Evolutionary conservation across 2,888 invertebrate genomes (phyloP).

Genomic region (Pinctada fucata): DNA sequence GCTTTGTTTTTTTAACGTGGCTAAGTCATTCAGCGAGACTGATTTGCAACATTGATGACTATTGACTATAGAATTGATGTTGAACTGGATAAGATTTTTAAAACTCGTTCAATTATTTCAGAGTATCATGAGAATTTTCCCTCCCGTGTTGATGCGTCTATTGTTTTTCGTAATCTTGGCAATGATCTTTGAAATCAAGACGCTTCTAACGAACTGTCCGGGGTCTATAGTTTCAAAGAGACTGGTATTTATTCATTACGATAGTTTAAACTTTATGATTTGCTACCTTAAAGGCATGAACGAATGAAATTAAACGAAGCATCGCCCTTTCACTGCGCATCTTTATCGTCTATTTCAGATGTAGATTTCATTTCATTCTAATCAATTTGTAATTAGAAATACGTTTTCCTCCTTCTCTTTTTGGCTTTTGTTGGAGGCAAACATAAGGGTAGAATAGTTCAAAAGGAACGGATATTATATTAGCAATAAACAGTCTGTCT

Average conservation of each 20-base stretch:
- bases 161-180: neutral
- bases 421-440: too few relatives aligned
- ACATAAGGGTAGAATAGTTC: too few relatives aligned
- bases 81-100: neutral
- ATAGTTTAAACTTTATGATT: neutral
- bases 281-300: too few relatives aligned
- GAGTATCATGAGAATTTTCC: neutral
- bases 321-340: neutral
- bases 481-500: too few relatives aligned
- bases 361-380: neutral
- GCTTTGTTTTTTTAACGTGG: too few relatives aligned
- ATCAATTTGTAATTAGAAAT: neutral
- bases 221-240: slow-evolving; percentile 22
- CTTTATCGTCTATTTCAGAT: neutral
- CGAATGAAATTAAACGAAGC: too few relatives aligned
- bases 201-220: neutral
- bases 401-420: neutral
- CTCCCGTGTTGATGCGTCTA: neutral
- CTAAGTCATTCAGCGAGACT: too few relatives aligned
- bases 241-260: slow-evolving; percentile 1
- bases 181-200: slow-evolving; percentile 26
- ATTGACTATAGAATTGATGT: neutral
- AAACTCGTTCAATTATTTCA: neutral
- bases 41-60: neutral
- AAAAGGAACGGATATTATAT: too few relatives aligned